phyloP scores from a whole-genome alignment of 2,797 vertebrate species.

The Cuniculus paca region DNA sequence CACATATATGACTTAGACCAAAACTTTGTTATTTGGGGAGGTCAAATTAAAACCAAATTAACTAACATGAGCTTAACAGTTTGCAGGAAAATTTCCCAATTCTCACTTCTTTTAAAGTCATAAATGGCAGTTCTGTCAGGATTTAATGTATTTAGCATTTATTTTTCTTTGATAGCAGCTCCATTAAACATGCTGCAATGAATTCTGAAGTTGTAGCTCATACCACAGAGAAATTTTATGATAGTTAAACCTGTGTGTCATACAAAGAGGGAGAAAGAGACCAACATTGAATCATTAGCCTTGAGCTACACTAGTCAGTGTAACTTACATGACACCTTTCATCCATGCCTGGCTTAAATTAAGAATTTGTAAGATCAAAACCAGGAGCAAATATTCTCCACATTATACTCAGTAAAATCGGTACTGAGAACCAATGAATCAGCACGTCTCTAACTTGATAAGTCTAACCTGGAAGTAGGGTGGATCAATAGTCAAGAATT shows the following conservation, averaged over 20 bases:
- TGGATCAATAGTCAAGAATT: background rate
- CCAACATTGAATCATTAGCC: background rate
- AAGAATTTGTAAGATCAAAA: background rate
- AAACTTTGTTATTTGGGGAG: background rate
- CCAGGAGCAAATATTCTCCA: background rate
- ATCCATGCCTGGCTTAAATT: background rate
- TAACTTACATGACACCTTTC: background rate
- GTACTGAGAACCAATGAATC: background rate
- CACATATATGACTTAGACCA: background rate
- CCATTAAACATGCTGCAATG: background rate
- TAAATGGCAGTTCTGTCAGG: background rate
- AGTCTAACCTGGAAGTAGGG: background rate
- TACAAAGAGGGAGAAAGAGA: background rate
- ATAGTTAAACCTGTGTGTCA: background rate
- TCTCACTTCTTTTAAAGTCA: background rate
- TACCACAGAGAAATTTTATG: background rate
- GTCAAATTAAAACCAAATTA: background rate
- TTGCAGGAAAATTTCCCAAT: conserved; percentile 10
- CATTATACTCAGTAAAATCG: background rate
- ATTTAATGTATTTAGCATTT: background rate
- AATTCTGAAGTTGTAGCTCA: conserved; percentile 19
- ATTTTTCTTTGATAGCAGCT: background rate
- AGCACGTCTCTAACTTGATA: background rate
- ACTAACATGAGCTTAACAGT: background rate
- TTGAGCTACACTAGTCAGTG: background rate